These are phyloP conservation scores for Actinia tenebrosa DNA, from an alignment of 64 coral and sea anemone genomes.

Conservation along the genomic window DNA sequence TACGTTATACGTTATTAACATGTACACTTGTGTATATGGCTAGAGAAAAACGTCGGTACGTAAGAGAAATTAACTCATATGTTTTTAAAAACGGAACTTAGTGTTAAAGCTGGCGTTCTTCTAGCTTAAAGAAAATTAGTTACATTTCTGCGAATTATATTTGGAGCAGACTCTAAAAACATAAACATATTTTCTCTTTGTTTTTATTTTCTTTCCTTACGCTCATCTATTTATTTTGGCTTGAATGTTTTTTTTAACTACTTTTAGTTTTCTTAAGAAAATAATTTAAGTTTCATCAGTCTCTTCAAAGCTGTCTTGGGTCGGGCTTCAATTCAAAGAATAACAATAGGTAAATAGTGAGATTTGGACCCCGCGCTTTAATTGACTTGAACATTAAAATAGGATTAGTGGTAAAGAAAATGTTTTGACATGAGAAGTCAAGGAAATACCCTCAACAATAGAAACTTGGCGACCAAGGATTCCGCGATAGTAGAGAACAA, in stretches of 20 bases:
- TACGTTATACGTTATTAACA: neutral
- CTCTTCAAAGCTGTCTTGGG: neutral
- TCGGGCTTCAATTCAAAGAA: conserved; percentile 1
- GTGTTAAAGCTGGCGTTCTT: neutral
- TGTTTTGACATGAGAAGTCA: neutral
- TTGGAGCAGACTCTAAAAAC: neutral
- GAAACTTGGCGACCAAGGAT: neutral
- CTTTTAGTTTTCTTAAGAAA: neutral
- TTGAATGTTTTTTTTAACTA: neutral
- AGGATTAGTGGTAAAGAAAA: neutral
- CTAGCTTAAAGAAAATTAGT: neutral
- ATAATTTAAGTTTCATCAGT: neutral
- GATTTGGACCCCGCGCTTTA: neutral
- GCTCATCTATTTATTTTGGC: neutral
- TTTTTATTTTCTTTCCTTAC: neutral
- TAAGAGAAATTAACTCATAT: neutral
- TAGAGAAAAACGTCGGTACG: neutral
- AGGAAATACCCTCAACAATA: neutral
- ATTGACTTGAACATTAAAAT: neutral
- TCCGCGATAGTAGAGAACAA: neutral
- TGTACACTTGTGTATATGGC: neutral
- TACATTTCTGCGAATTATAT: neutral
- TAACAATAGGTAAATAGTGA: neutral
- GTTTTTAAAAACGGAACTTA: neutral
- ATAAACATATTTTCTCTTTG: neutral